Percentiles rank a stretch among this genome's conserved stretches.
phyloP scores from a whole-genome alignment of 2,888 invertebrate species.

The Ormyrus pomaceus region DNA sequence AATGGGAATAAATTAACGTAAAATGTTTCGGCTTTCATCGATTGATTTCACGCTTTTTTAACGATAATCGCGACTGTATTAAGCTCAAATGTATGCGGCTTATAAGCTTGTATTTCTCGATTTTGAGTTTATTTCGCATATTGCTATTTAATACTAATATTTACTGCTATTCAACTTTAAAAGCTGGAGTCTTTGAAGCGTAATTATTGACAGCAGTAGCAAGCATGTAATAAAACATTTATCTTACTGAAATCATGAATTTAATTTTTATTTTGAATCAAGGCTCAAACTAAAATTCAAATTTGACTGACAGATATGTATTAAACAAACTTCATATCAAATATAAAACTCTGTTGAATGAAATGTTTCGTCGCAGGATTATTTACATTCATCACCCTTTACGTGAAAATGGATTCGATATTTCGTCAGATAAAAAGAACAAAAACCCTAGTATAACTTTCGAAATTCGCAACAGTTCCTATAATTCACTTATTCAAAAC shows the following conservation, averaged over 20 bases:
- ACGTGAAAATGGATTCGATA: neutral
- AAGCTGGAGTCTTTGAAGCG: no score
- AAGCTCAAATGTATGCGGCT: no score
- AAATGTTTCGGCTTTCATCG: neutral
- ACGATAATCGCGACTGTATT: no score
- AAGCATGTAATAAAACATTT: no score
- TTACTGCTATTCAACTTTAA: no score
- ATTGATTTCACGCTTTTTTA: no score
- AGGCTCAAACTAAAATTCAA: constrained; percentile 4
- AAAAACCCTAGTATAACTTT: neutral
- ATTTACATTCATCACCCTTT: neutral
- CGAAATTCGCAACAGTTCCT: neutral
- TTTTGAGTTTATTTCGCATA: no score
- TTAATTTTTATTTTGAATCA: no score
- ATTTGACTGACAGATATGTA: constrained; percentile 1
- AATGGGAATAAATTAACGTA: constrained; percentile 32
- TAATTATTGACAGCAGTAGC: no score
- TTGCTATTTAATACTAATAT: no score
- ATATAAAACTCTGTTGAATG: neutral
- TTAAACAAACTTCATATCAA: constrained; percentile 15
- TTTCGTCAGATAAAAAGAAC: neutral
- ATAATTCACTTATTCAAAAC: neutral
- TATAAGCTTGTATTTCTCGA: no score
- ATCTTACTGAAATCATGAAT: no score
- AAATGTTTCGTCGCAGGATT: neutral